Base-by-base conservation (phyloP, 2,113 vertebrate genomes). In the Isichthys henryi region DNA sequence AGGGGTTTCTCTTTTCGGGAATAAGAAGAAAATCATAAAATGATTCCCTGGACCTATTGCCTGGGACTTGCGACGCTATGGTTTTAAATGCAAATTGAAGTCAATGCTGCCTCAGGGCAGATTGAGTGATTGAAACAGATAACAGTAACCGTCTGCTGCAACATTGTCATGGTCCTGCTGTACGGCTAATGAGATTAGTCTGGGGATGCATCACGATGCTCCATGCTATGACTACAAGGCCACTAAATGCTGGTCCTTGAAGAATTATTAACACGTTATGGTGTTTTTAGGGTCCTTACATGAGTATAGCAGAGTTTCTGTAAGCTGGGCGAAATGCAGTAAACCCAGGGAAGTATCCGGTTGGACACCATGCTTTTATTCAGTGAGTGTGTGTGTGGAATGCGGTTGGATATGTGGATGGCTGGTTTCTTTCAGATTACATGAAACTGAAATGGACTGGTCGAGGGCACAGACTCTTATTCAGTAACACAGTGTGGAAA, bases 41-140 rank as follows among this genome's bases (percentile, higher is more conserved):
- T 23, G 23, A 87, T 31, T 87, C 50, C 85, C 85, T 87, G 85
- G 50, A 87, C 85, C 85, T 56, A 56, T 39, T 87, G 85, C 85
- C 17, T 7, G 50, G 85, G 85, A 52, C 85, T 87, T 87, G 85
- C 4, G 49, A 87, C 21, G 85, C 17, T 53, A 35, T 53, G 27
- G 82, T 87, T 87, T 87, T 87, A 87, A 87, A 87, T 53, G 48
- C 85, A 87, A 87, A 87, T 52, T 53, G 50, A 87, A 87, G 85
- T 53, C 50, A 49, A 52, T 87, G 85, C 85, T 5, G 85, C 85
- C 85, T 87, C 50, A 56, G 50, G 85, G 85, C 85, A 56, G 85
- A 87, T 56, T 87, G 85, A 87, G 23, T 87, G 85, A 87, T 56
- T 27, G 85, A 87, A 87, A 53, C 31, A 87, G 85, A 87, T 87